These are phyloP conservation scores for Melanotaenia parkinsoni DNA, from an alignment of 2,797 vertebrate species.

Conservation along the genomic window DNA sequence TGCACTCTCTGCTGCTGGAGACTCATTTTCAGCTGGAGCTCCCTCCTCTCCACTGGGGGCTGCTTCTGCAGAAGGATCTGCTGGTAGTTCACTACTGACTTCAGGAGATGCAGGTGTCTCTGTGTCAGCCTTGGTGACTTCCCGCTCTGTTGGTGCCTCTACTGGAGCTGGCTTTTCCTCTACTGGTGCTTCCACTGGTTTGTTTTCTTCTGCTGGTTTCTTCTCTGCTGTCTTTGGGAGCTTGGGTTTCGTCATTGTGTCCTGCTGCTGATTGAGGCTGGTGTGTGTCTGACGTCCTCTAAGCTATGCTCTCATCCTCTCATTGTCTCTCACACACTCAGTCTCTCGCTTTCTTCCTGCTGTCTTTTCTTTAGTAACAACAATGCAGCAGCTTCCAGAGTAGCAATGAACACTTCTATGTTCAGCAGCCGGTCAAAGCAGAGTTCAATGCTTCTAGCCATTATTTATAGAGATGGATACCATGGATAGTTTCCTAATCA, in stretches of 20 bases:
- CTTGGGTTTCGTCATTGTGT: constrained; percentile 78
- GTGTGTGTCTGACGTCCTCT: constrained; percentile 1
- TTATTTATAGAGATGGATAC: constrained; percentile 82
- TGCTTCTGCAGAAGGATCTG: constrained; percentile 27
- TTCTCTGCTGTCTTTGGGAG: constrained; percentile 77
- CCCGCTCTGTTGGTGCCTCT: constrained; percentile 18
- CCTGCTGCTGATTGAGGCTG: constrained; percentile 21
- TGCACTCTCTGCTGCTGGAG: constrained; percentile 46
- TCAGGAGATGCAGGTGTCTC: constrained; percentile 23
- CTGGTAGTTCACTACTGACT: constrained; percentile 15
- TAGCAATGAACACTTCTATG: constrained; percentile 45
- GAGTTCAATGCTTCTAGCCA: constrained; percentile 53
- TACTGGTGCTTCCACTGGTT: constrained; percentile 31
- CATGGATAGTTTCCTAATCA: constrained; percentile 82
- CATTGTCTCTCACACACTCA: neutral
- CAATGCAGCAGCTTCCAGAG: constrained; percentile 50
- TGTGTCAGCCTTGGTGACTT: constrained; percentile 20
- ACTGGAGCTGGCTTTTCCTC: constrained; percentile 13
- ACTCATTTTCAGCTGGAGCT: constrained; percentile 38
- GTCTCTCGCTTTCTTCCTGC: constrained; percentile 40
- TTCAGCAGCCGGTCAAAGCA: constrained; percentile 64
- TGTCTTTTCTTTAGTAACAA: constrained; percentile 50
- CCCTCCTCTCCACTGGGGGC: constrained; percentile 31
- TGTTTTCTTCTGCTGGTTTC: constrained; percentile 60
- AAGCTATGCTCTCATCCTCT: constrained; percentile 28